A percentile compares a stretch with the other conserved stretches of the same genome.
Conservation (phyloP, 2,797 vertebrate genomes). For the Labeo calbasu region DNA sequence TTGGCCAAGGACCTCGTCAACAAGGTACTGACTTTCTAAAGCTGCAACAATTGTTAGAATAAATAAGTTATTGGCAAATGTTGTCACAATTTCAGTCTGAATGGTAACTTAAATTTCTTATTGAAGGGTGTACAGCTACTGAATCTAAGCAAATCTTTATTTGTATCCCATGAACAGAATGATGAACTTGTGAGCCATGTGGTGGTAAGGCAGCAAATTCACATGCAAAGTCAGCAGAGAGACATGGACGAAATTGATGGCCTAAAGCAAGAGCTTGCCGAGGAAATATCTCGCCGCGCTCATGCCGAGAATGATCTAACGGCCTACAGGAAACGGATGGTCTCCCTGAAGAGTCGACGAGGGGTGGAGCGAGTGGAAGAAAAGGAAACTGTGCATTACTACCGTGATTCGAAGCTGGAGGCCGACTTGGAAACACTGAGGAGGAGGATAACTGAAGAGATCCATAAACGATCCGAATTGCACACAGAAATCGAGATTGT, state of each 20-base stretch:
- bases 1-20: conserved; percentile 82
- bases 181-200: conserved; percentile 81
- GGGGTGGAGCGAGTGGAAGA: conserved; percentile 92
- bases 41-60: background rate
- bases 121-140: background rate
- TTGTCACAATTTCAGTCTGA: too few relatives aligned
- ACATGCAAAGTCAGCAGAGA: conserved; percentile 72
- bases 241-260: conserved; percentile 70
- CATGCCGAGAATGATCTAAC: conserved; percentile 82
- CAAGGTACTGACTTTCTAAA: conserved; percentile 68
- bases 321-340: conserved; percentile 78
- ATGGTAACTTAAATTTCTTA: too few relatives aligned
- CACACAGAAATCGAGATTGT: conserved; percentile 77
- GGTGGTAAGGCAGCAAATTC: conserved; percentile 71
- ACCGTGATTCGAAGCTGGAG: conserved; percentile 88
- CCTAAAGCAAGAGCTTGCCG: conserved; percentile 81
- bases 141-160: background rate
- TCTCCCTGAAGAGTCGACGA: conserved; percentile 85
- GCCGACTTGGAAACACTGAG: conserved; percentile 72
- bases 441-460: conserved; percentile 79
- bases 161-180: conserved; percentile 76
- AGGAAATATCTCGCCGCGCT: conserved; percentile 80
- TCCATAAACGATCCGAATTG: conserved; percentile 72
- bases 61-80: background rate
- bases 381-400: conserved; percentile 91